Conservation (phyloP, 2,888 invertebrate species). For the Parapristionchus giblindavisi region DNA sequence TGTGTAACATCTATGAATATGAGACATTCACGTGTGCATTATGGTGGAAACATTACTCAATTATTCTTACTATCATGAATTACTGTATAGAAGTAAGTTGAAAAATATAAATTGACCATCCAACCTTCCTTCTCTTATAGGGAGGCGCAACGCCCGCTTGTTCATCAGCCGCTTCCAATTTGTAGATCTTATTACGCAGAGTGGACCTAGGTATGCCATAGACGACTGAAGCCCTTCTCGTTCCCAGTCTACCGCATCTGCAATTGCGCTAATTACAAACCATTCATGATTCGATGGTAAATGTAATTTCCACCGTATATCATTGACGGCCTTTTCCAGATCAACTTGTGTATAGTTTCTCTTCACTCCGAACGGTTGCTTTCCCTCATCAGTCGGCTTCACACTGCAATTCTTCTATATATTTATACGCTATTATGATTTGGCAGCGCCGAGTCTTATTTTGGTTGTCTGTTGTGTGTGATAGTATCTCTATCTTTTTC, state of each 20-base stretch:
- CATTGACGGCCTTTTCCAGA: conserved; percentile 88
- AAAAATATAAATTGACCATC: too few relatives aligned
- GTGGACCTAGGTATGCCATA: conserved; percentile 97
- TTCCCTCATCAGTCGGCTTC: neutral
- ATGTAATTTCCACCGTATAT: conserved; percentile 44
- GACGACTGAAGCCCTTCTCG: conserved; percentile 83
- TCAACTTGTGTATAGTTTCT: conserved; percentile 94
- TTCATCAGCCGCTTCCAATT: conserved; percentile 69
- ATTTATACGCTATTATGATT: too few relatives aligned
- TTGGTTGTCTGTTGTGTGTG: too few relatives aligned
- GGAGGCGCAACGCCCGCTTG: conserved; percentile 33
- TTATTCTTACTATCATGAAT: too few relatives aligned
- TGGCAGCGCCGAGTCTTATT: too few relatives aligned
- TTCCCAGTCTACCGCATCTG: conserved; percentile 52
- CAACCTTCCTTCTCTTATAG: conserved; percentile 41
- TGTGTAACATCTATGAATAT: too few relatives aligned
- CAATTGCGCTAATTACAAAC: neutral
- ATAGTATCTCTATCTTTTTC: neutral
- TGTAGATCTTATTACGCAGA: conserved; percentile 86
- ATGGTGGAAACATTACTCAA: too few relatives aligned
- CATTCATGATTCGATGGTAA: neutral
- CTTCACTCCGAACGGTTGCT: conserved; percentile 70
- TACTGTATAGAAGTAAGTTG: too few relatives aligned
- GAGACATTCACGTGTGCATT: too few relatives aligned
- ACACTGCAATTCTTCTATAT: neutral